A percentile compares a stretch with the other conserved stretches of the same genome.
Evolutionary conservation across 2,888 invertebrate species (phyloP).

Genomic region (Parasteatoda lunata): DNA sequence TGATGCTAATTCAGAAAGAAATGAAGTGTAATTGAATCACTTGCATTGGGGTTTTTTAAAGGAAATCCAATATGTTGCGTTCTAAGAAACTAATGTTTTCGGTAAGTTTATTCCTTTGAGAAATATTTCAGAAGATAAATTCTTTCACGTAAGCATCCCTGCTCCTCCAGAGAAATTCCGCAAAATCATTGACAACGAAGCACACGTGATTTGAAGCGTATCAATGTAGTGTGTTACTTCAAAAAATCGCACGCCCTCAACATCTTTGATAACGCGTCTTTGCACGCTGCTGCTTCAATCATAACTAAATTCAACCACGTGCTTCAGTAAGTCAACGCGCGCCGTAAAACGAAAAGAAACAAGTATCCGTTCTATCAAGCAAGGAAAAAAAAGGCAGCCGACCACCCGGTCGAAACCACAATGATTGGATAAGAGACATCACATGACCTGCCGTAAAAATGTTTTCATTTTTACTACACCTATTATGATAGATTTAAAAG

Average conservation of each 20-base stretch:
- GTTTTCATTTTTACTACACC: conserved; percentile 3
- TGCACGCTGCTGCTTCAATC: conserved; percentile 28
- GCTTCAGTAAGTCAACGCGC: conserved; percentile 55
- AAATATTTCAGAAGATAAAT: conserved; percentile 1
- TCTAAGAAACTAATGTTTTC: too few relatives aligned
- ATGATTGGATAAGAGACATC: conserved; percentile 46
- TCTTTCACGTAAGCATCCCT: conserved; percentile 14
- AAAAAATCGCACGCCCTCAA: not conserved
- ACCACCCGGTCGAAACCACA: conserved; percentile 60
- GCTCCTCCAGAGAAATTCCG: conserved; percentile 18
- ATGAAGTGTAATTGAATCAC: not conserved
- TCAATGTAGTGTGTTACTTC: conserved; percentile 13
- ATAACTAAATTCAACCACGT: conserved; percentile 58
- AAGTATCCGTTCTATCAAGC: conserved; percentile 38
- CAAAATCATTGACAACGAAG: conserved; percentile 12
- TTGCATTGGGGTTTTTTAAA: not conserved
- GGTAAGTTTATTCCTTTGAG: not conserved
- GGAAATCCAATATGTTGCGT: too few relatives aligned
- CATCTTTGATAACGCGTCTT: conserved; percentile 19
- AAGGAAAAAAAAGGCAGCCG: conserved; percentile 39
- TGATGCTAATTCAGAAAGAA: too few relatives aligned
- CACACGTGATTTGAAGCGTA: conserved; percentile 13
- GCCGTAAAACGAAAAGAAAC: conserved; percentile 61
- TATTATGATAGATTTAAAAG: not conserved
- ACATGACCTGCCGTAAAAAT: conserved; percentile 38